A percentile compares a stretch with the other conserved stretches of the same genome.
phyloP scores from a whole-genome alignment of 2,888 invertebrate species.

The Trichopoda pennipes region DNA sequence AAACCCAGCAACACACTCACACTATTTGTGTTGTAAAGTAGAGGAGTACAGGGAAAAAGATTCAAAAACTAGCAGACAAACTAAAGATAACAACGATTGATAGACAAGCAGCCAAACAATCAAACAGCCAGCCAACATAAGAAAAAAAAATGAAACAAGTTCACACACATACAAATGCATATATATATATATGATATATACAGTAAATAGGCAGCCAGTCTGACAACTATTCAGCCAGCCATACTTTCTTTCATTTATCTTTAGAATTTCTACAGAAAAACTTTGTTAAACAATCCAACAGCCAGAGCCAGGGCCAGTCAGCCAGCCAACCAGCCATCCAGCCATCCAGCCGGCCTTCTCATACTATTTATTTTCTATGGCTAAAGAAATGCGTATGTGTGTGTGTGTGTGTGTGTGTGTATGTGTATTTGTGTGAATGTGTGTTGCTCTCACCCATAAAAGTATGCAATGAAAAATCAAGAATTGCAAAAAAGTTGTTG shows the following conservation, averaged over 20 bases:
- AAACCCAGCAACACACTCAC: slow-evolving; percentile 27
- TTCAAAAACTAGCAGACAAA: slow-evolving; percentile 53
- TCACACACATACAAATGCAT: background rate
- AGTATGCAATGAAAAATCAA: slow-evolving; percentile 69
- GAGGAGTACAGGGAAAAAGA: slow-evolving; percentile 28
- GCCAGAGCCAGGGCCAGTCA: slow-evolving; percentile 12
- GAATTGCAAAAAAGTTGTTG: slow-evolving; percentile 76
- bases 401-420: slow-evolving; percentile 8
- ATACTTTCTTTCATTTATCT: slow-evolving; percentile 41
- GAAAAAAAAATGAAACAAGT: slow-evolving; percentile 1
- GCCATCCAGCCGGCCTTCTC: slow-evolving; percentile 63
- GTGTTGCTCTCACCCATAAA: slow-evolving; percentile 58
- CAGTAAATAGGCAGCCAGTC: slow-evolving; percentile 19
- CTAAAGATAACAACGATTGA: slow-evolving; percentile 39
- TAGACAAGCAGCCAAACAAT: slow-evolving; percentile 36
- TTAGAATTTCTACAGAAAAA: slow-evolving; percentile 33
- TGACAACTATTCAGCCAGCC: slow-evolving; percentile 45
- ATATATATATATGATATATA: too few species aligned
- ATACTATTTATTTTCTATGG: slow-evolving; percentile 63
- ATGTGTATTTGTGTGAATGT: slow-evolving; percentile 13
- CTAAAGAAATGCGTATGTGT: slow-evolving; percentile 17
- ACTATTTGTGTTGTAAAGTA: slow-evolving; percentile 10
- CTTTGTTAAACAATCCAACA: slow-evolving; percentile 32
- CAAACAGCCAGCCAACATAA: slow-evolving; percentile 20
- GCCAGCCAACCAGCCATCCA: slow-evolving; percentile 37